These are phyloP conservation scores for Vipera latastei DNA, from an alignment of 2,797 vertebrate genomes.

Conservation along the genomic window DNA sequence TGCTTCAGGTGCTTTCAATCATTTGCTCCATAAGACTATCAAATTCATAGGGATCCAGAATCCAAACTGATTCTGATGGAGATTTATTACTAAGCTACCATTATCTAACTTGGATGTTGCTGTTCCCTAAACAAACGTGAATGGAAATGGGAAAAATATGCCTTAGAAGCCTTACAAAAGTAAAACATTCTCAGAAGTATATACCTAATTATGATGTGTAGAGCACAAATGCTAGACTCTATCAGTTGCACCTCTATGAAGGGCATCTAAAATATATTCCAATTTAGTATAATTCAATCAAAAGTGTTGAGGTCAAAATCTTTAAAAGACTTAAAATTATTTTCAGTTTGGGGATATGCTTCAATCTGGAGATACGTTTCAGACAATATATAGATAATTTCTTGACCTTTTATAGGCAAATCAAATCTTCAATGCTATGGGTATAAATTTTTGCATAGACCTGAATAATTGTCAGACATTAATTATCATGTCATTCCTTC, in stretches of 20 bases:
- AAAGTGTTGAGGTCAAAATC: neutral
- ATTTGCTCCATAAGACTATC: neutral
- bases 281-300: neutral
- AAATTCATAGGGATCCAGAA: neutral
- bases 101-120: neutral
- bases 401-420: neutral
- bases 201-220: neutral
- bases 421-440: neutral
- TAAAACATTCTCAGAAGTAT: neutral
- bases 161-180: neutral
- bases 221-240: neutral
- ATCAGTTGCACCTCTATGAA: neutral
- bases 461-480: neutral
- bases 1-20: too few species aligned
- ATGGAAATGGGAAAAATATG: neutral
- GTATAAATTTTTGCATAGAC: neutral
- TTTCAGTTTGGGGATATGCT: neutral
- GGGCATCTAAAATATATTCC: neutral
- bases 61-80: neutral
- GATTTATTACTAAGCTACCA: neutral
- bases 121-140: neutral
- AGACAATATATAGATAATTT: neutral
- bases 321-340: neutral
- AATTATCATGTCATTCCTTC: neutral
- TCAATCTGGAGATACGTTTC: neutral